Conservation (phyloP, 2,113 vertebrate genomes). For the Panurus biarmicus region DNA sequence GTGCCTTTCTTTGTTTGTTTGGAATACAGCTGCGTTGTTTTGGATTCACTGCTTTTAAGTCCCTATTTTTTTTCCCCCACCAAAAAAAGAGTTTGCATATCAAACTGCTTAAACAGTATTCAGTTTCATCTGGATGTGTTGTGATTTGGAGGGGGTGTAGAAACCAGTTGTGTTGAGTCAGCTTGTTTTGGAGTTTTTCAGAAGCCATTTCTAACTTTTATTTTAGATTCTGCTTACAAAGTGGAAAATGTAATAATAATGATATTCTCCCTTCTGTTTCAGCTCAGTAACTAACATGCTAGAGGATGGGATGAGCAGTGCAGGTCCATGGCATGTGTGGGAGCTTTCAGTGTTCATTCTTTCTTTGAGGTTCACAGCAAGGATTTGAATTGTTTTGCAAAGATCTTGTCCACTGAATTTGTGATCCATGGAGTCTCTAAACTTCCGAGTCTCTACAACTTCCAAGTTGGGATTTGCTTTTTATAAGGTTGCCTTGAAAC, state of each 20-base stretch:
- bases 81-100: background rate
- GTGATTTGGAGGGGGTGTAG: too few species aligned
- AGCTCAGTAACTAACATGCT: background rate
- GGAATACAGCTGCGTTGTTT: background rate
- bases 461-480: background rate
- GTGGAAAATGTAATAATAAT: background rate
- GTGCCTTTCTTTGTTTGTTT: background rate
- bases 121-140: background rate
- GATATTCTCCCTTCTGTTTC: background rate
- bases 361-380: background rate
- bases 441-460: too few species aligned
- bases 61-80: background rate
- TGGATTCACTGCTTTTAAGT: background rate
- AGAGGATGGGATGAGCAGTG: background rate
- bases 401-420: background rate
- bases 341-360: background rate
- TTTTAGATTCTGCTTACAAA: background rate
- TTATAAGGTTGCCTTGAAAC: background rate
- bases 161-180: background rate
- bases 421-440: background rate
- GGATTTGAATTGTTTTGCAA: background rate
- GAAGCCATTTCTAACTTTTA: background rate
- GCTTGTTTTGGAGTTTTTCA: background rate
- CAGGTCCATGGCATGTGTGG: rapidly evolving
- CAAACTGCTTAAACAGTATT: background rate